Evolutionary conservation across 1,140 invertebrate genomes (phyloP), one percentile per base, ranked within the genome.

Genomic region (Neodiprion pinetum): DNA sequence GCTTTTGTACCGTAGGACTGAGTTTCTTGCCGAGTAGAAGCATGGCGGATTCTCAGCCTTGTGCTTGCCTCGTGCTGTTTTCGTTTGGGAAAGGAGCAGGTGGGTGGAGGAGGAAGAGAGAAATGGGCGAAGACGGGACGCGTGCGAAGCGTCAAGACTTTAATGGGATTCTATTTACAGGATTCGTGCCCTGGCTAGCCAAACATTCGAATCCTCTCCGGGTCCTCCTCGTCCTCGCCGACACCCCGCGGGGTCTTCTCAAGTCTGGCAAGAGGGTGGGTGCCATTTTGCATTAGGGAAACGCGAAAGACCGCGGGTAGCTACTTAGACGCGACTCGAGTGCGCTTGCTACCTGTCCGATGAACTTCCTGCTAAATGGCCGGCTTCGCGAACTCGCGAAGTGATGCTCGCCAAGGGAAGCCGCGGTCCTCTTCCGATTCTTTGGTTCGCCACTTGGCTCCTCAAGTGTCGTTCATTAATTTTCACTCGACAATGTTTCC

Each of bases 151-250:
- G 80, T 81, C 85, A 82, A 84, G 77, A 77, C 83, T 83, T 85
- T 87, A 87, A 87, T 87, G 83, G 84, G 81, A 87, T 86, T 87
- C 84, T 87, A 86, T 86, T 87, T 87, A 87, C 85, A 79, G 80
- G 85, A 78, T 81, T 85, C 84, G 83, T 85, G 84, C 81, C 77
- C 77, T 78, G 83, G 85, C 81, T 87, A 84, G 80, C 79, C 82
- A 87, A 86, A 86, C 85, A 86, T 79, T 81, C 77, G 11, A 67
- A 23, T 70, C 67, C 17, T 75, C 47, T 72, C 72, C 71, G 69
- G 50, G 61, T 12, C 69, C 71, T 77, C 72, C 76, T 49, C 71
- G 67, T 65, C 67, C 17, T 70, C 17, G 3, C 17, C 40, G 48
- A 48, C 53, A 14, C 28, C 17, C 10, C 70, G 65, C 50, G 53